Percentiles rank a stretch among this genome's conserved stretches.
These are phyloP conservation scores for Henricia sp. DNA, from an alignment of 53 echinoderm and acorn worm genomes.

Conservation along the genomic window DNA sequence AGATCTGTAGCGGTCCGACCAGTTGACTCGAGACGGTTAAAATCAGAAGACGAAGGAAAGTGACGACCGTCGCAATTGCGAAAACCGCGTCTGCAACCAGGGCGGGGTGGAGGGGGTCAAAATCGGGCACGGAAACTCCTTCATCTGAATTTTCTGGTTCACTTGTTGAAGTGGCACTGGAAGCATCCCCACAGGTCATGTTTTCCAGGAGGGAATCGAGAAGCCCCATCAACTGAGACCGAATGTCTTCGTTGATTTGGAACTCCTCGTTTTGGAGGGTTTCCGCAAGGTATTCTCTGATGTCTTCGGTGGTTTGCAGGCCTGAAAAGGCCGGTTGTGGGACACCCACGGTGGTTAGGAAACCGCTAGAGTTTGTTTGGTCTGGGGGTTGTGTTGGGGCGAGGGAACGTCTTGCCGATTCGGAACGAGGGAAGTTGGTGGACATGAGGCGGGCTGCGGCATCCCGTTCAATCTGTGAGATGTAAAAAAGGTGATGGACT, in stretches of 20 bases:
- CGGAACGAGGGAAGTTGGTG: background rate
- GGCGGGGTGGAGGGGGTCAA: conserved; percentile 56
- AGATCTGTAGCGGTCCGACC: conserved; percentile 77
- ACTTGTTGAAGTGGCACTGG: no score
- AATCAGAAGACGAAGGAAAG: conserved; percentile 68
- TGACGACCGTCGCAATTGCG: conserved; percentile 78
- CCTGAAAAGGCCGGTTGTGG: background rate
- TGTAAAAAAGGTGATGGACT: no score
- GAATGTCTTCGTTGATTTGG: background rate
- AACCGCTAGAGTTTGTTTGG: background rate
- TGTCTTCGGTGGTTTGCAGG: background rate
- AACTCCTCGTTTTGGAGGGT: conserved; percentile 31
- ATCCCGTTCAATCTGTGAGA: conserved; percentile 19
- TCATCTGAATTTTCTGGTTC: no score
- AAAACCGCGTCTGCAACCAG: conserved; percentile 60
- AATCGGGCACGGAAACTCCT: background rate
- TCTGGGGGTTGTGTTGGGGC: background rate
- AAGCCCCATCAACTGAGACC: conserved; percentile 5
- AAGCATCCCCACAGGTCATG: background rate
- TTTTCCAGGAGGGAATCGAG: conserved; percentile 30
- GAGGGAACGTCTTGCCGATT: no score
- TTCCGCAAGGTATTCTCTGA: conserved; percentile 44
- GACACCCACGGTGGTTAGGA: background rate
- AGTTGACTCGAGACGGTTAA: conserved; percentile 54
- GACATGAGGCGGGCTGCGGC: background rate